phyloP scores from a whole-genome alignment of 2,113 vertebrate genomes.

The Delphinapterus leucas region DNA sequence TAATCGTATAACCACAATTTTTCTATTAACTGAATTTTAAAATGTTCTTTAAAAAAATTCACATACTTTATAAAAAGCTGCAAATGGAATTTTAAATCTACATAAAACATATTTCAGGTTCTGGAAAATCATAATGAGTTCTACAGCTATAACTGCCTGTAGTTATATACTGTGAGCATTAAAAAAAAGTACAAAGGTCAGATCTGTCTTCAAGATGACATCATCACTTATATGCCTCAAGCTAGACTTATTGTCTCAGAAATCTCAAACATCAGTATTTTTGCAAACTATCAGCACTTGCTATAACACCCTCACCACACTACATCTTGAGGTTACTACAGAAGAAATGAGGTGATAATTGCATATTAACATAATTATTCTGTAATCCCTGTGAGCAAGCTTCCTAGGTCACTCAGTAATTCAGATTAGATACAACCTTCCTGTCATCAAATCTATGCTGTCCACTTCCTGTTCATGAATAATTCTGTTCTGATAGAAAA shows the following conservation, averaged over 20 bases:
- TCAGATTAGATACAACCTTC: conserved; percentile 85
- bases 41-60: conserved; percentile 54
- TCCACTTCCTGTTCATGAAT: conserved; percentile 88
- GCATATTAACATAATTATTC: conserved; percentile 97
- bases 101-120: conserved; percentile 70
- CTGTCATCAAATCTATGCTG: conserved; percentile 85
- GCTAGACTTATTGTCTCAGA: conserved; percentile 85
- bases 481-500: conserved; percentile 82
- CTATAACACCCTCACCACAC: conserved; percentile 88
- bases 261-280: conserved; percentile 89
- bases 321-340: conserved; percentile 90
- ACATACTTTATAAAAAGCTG: conserved; percentile 54
- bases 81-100: conserved; percentile 70
- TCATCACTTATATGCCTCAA: conserved; percentile 83
- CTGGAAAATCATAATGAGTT: conserved; percentile 74
- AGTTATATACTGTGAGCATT: conserved; percentile 76
- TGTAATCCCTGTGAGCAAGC: conserved; percentile 88
- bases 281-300: conserved; percentile 92
- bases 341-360: conserved; percentile 95
- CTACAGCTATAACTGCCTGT: conserved; percentile 77
- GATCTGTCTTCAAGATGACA: conserved; percentile 84
- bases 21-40: conserved; percentile 59
- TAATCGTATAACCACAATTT: conserved; percentile 50
- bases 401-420: conserved; percentile 90
- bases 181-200: conserved; percentile 83